phyloP scores from a whole-genome alignment of 2,113 vertebrate genomes.

The Meriones unguiculatus region DNA sequence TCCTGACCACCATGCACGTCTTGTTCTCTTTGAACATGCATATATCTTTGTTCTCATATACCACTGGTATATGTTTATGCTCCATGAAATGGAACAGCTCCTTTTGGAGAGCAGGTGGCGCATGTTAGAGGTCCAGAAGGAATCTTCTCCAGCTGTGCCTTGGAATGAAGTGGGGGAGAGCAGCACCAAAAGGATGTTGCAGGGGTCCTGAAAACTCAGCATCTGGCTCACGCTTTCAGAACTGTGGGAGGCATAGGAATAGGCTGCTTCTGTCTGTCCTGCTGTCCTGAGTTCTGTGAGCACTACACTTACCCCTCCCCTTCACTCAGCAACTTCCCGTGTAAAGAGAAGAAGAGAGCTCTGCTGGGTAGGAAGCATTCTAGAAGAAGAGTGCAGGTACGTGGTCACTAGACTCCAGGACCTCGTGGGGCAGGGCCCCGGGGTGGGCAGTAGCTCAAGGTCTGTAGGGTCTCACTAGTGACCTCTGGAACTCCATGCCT shows the following conservation, averaged over 20 bases:
- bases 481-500: not conserved
- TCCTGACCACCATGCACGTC: not conserved
- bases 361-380: no score
- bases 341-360: not conserved
- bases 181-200: not conserved
- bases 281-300: not conserved
- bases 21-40: not conserved
- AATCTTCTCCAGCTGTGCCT: not conserved
- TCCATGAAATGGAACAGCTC: not conserved
- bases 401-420: no score
- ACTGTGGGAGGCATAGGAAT: not conserved
- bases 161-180: not conserved
- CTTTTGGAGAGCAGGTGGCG: not conserved
- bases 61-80: not conserved
- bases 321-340: not conserved
- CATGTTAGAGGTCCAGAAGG: not conserved
- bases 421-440: not conserved
- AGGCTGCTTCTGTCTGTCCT: not conserved
- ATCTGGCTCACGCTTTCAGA: not conserved
- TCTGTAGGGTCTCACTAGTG: not conserved
- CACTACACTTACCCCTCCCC: not conserved
- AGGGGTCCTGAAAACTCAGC: not conserved
- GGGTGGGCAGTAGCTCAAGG: not conserved
- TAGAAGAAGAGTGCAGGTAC: not conserved
- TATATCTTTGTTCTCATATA: no score